A percentile compares a stretch with the other conserved stretches of the same genome.
phyloP scores from a whole-genome alignment of 2,888 invertebrate species.

The Noctua janthe region DNA sequence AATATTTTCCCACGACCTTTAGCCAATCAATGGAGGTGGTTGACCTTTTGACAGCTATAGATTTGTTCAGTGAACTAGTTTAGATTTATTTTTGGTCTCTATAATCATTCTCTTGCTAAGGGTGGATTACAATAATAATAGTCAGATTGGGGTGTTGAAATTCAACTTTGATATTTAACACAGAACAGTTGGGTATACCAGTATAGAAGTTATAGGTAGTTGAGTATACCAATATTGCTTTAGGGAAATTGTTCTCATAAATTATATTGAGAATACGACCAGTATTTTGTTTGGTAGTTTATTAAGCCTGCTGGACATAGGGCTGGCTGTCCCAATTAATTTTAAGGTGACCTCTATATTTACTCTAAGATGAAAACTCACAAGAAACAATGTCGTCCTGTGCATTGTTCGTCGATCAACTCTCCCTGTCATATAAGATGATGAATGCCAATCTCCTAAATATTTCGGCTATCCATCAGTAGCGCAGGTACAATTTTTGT shows the following conservation, averaged over 20 bases:
- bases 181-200: conserved; percentile 1
- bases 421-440: not conserved
- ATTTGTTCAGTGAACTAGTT: conserved; percentile 19
- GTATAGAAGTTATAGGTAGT: not conserved
- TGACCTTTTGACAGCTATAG: conserved; percentile 47
- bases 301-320: not conserved
- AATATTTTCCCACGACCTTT: conserved; percentile 62
- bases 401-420: not conserved
- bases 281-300: not conserved
- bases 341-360: not conserved
- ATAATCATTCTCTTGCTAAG: conserved; percentile 1
- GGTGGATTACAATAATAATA: not conserved
- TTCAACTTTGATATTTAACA: conserved; percentile 23
- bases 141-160: not conserved
- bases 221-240: conserved; percentile 24
- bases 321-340: not conserved
- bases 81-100: conserved; percentile 17
- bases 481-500: too few species aligned
- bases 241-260: conserved; percentile 4
- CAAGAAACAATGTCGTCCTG: not conserved
- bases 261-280: not conserved
- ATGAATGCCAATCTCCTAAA: not conserved
- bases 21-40: conserved; percentile 55
- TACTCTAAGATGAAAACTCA: not conserved
- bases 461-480: not conserved